Base-by-base conservation (phyloP, 2,888 invertebrate genomes). In the Clitarchus hookeri region DNA sequence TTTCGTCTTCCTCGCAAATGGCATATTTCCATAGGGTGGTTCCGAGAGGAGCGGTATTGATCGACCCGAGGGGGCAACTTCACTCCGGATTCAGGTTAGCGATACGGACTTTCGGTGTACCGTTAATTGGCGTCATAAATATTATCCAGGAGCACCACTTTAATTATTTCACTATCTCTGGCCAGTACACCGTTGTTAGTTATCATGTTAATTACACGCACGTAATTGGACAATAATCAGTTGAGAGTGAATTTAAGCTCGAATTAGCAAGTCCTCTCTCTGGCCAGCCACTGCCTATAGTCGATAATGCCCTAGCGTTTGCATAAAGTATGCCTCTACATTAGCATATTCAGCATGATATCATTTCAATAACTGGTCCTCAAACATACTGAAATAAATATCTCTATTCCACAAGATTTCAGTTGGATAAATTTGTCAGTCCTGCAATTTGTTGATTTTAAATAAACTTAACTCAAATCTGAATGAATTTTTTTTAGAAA, bases 101-200 rank as follows among this genome's bases (percentile, higher is more conserved):
- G 65, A 65, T 65, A 65, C 65, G 65, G 65, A 65, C 65, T 65
- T 65, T 65, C 23, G 65, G 65, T n/a, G 65, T n/a, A n/a, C 65
- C 65, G 65, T 65, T 65, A 65, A 65, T 65, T 65, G 65, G 65
- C 16, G 65, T 65, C 65, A n/a, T 65, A 65, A 65, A 65, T 65
- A 65, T 65, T 65, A 65, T 65, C 65, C 65, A 65, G 8, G 65
- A 65, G 65, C 65, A n/a, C 65, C 65, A 65, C 65, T 65, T 48
- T 65, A 65, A 65, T 65, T 65, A 65, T 65, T 65, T 65, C 65
- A 65, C 65, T 65, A 65, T 65, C 65, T 65, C 65, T 65, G 65
- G 65, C 65, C 65, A 19, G 23, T 65, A 8, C 23, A 19, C 65
- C n/a, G 65, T 65, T 65, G 65, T 65, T 65, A 65, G 65, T 23